Base-by-base conservation (phyloP, 2,113 vertebrate species). In the Cephalopholis sonnerati region DNA sequence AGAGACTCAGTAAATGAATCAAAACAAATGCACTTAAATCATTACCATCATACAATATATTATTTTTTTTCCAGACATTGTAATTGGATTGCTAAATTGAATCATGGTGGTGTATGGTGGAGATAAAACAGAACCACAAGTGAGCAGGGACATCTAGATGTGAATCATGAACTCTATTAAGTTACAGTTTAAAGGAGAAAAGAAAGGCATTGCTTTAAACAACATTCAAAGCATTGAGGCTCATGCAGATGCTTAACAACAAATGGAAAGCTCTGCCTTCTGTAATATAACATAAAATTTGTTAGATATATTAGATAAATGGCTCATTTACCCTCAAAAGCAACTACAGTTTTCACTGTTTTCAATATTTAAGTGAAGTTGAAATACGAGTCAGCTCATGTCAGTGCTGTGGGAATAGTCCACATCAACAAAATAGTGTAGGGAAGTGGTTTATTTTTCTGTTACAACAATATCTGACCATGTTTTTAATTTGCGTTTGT, bases 121-220 rank as follows among this genome's bases (percentile, higher is more conserved):
- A 93, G 94, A 96, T 93, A 95, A 94, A 95, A 79, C 78, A 85
- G 69, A 95, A 93, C 94, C 92, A 89, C 91, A 95, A 95, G 92
- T 97, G 97, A 97, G 96, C 97, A 98, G 96, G 96, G 96, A 95
- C 96, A 96, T 95, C 95, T 96, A 96, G 95, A 97, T 74, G 46
- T 82, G 59, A 86, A 80, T 73, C 58, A 41, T 66, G 76, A 65
- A 3, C 46, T 59, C 18, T 48, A 71, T 86, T 79, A 24, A 46
- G 17, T 79, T 92, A 81, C 20, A 57, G 29, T 69, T 85, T 57
- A 22, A 79, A 17, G 13, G 36, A 50, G 22, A 51, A 57, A 50
- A 77, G 20, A 39, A 61, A 70, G 24, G 25, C 9, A 20, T 12
- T 15, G n/a, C 15, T 39, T 83, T 57, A 20, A 75, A 29, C 15